phyloP scores from a whole-genome alignment of 1,140 invertebrate genomes.

The Anadara kagoshimensis region DNA sequence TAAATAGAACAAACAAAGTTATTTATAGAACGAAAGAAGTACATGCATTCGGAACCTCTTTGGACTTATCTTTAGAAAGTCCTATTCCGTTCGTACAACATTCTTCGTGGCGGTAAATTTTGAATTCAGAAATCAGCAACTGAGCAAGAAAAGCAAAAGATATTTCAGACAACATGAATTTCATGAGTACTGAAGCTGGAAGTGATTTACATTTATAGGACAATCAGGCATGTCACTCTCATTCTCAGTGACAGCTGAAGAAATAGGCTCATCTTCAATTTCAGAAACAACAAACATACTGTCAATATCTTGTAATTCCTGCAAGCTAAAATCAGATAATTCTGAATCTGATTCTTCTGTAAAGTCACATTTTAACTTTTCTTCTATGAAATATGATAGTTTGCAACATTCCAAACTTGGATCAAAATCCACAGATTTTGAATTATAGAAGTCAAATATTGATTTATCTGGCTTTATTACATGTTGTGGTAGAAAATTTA shows the following conservation, averaged over 20 bases:
- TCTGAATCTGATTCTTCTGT: neutral
- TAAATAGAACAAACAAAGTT: too few relatives aligned
- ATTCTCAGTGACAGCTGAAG: neutral
- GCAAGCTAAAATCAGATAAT: neutral
- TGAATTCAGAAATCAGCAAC: too few relatives aligned
- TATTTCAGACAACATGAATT: too few relatives aligned
- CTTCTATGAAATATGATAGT: neutral
- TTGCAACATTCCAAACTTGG: constrained; percentile 22
- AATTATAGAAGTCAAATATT: constrained; percentile 13
- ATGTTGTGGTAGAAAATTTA: constrained; percentile 20
- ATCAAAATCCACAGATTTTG: neutral
- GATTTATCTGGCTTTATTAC: constrained; percentile 16
- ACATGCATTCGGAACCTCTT: too few relatives aligned
- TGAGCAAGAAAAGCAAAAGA: too few relatives aligned
- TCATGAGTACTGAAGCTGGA: too few relatives aligned
- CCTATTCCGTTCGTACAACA: too few relatives aligned
- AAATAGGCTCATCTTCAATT: neutral
- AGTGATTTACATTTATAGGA: neutral
- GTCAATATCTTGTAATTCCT: constrained; percentile 4
- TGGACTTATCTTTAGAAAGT: too few relatives aligned
- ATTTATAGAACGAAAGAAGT: too few relatives aligned
- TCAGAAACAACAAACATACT: neutral
- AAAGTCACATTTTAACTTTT: neutral
- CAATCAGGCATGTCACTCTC: neutral
- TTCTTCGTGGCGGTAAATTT: too few relatives aligned